Conservation (phyloP, 2,113 vertebrate species). For the Limnothrissa miodon region DNA sequence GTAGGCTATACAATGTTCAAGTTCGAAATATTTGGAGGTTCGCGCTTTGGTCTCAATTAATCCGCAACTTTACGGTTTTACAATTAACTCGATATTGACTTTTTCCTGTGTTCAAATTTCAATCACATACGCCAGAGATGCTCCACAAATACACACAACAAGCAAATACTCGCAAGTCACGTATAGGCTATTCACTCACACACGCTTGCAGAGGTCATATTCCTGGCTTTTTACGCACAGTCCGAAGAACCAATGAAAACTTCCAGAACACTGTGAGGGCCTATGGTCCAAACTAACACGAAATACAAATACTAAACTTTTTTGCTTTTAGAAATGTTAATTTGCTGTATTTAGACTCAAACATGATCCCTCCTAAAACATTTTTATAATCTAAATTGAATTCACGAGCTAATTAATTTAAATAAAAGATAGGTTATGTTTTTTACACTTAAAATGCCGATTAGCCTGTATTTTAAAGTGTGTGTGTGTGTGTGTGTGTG, state of each 20-base stretch:
- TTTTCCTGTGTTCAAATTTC: not conserved
- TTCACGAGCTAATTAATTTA: not conserved
- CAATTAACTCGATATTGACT: not conserved
- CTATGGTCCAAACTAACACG: not conserved
- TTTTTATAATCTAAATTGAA: not conserved
- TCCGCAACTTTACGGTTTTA: not conserved
- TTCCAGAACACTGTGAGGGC: not conserved
- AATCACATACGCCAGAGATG: not conserved
- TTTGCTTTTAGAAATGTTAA: not conserved
- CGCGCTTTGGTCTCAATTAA: not conserved
- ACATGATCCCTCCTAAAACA: no score
- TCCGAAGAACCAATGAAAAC: no score
- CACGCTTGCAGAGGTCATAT: not conserved
- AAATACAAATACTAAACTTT: no score
- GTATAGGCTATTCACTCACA: no score
- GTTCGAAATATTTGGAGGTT: not conserved
- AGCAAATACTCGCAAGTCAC: no score
- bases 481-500: no score
- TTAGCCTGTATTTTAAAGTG: not conserved
- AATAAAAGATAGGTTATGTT: not conserved
- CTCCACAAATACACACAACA: not conserved
- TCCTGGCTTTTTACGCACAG: no score
- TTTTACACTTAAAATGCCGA: not conserved
- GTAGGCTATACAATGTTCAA: conserved; percentile 39
- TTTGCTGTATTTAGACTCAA: no score